Conservation (phyloP, 2,888 invertebrate species). For the Pterostichus madidus region DNA sequence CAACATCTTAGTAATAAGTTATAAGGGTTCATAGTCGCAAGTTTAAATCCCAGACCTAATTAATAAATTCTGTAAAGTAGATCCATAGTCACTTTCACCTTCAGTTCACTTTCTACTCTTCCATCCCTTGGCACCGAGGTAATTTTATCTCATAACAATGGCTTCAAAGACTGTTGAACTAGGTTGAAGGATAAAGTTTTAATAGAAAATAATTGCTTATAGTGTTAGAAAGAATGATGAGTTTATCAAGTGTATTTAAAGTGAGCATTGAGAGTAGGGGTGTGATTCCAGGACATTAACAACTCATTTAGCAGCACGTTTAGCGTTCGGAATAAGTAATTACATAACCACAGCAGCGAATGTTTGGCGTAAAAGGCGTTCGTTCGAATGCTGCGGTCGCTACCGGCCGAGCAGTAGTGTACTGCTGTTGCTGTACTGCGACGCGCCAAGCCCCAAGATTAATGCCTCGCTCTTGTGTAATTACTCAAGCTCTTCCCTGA, state of each 20-base stretch:
- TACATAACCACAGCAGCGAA: constrained; percentile 71
- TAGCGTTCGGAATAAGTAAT: constrained; percentile 72
- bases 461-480: constrained; percentile 62
- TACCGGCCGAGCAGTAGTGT: constrained; percentile 9
- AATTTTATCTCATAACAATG: constrained; percentile 38
- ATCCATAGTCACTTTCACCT: constrained; percentile 40
- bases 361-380: not conserved
- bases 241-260: not conserved
- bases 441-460: constrained; percentile 57
- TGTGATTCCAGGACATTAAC: constrained; percentile 68
- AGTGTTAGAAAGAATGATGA: not conserved
- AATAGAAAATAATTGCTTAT: constrained; percentile 2
- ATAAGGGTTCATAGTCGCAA: constrained; percentile 9
- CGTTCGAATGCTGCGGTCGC: constrained; percentile 8
- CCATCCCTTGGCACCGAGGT: constrained; percentile 14
- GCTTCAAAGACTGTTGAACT: not conserved
- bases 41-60: constrained; percentile 45
- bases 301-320: constrained; percentile 73
- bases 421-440: not conserved
- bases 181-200: not conserved
- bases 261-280: not conserved
- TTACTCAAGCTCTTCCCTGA: constrained; percentile 61
- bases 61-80: constrained; percentile 45
- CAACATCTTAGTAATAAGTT: constrained; percentile 11
- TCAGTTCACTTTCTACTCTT: not conserved